These are phyloP conservation scores for Calameuta filiformis DNA, from an alignment of 2,888 invertebrate genomes.

Conservation along the genomic window DNA sequence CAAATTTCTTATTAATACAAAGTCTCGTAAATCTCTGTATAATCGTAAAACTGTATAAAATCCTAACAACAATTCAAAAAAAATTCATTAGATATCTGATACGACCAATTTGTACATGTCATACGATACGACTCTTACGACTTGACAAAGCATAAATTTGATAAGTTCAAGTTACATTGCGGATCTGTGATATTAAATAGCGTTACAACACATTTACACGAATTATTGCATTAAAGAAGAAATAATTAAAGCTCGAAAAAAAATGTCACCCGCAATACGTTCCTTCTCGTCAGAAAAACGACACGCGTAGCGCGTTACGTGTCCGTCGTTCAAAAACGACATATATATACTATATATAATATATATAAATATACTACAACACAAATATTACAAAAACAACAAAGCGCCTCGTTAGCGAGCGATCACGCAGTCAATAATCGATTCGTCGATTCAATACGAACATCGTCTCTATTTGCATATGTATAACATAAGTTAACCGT, in stretches of 20 bases:
- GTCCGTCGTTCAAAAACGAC: not conserved
- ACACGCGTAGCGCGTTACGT: not conserved
- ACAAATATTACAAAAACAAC: slow-evolving; percentile 63
- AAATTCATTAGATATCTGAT: not conserved
- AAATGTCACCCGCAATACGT: not conserved
- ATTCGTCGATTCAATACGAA: slow-evolving; percentile 22
- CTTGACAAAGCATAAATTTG: not conserved
- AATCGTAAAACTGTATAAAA: not conserved
- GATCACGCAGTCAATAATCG: slow-evolving; percentile 22
- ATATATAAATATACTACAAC: slow-evolving; percentile 64
- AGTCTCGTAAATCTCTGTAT: not conserved
- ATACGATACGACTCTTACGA: not conserved
- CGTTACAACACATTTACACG: not conserved
- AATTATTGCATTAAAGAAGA: not conserved
- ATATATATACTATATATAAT: slow-evolving; percentile 32
- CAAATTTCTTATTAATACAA: not conserved
- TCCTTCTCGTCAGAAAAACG: not conserved
- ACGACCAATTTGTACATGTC: not conserved
- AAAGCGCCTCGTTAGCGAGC: slow-evolving; percentile 49
- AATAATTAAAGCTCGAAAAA: not conserved
- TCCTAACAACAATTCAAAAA: not conserved
- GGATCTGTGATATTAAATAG: not conserved
- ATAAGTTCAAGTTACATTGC: not conserved
- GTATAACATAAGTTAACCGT: slow-evolving; percentile 56
- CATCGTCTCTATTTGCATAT: slow-evolving; percentile 21